phyloP scores from a whole-genome alignment of 2,888 invertebrate genomes.

The Polietes domitor region DNA sequence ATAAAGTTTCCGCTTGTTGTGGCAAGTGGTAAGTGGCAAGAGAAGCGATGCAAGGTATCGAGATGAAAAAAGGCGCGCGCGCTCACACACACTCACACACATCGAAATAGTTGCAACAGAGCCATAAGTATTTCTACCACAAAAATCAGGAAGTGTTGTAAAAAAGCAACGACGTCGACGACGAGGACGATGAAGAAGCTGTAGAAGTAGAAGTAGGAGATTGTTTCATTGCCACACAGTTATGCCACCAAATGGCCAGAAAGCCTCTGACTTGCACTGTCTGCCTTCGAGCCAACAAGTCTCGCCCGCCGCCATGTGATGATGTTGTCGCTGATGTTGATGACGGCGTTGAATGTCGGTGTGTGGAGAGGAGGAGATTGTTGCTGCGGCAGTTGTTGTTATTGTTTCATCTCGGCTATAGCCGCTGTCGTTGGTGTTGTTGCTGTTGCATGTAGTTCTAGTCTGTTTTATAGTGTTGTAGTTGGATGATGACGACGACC shows the following conservation, averaged over 20 bases:
- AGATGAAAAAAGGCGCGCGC: conserved; percentile 13
- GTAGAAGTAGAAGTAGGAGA: not conserved
- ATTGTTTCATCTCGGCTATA: conserved; percentile 2
- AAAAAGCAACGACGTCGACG: not conserved
- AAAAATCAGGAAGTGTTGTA: conserved; percentile 44
- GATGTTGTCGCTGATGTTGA: conserved; percentile 32
- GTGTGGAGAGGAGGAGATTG: not conserved
- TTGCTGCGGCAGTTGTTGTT: conserved; percentile 18
- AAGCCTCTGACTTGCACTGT: conserved; percentile 30
- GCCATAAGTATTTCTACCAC: conserved; percentile 39
- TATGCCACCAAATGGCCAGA: conserved; percentile 32
- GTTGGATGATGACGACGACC: not conserved
- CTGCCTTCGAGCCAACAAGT: conserved; percentile 27
- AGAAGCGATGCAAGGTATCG: conserved; percentile 12
- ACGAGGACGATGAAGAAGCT: not conserved
- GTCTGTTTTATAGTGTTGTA: conserved; percentile 10
- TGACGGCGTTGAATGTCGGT: conserved; percentile 5
- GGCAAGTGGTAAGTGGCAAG: not conserved
- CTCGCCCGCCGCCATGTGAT: conserved; percentile 9
- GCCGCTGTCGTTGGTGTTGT: not conserved
- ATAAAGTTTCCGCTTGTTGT: conserved; percentile 32
- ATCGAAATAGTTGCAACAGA: conserved; percentile 28
- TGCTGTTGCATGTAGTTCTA: not conserved
- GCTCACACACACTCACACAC: not conserved
- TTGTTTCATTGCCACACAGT: conserved; percentile 45